A percentile compares a stretch with the other conserved stretches of the same genome.
Evolutionary conservation across 2,113 vertebrate genomes (phyloP).

Genomic region (Pipa parva): DNA sequence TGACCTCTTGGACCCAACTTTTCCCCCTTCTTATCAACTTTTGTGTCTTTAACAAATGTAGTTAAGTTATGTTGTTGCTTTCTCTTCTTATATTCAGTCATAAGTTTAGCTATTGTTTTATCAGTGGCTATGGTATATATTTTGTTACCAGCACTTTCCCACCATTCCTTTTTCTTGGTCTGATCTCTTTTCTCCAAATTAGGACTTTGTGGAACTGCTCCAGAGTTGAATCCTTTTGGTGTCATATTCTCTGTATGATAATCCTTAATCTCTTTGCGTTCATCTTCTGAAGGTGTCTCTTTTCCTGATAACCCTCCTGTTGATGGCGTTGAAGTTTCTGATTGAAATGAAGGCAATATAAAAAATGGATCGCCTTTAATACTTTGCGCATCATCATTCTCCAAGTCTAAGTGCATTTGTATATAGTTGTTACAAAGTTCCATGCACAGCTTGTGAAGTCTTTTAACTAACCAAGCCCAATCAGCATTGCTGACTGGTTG

Average conservation of each 20-base stretch:
- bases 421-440: slow-evolving; percentile 93
- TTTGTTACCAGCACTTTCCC: slow-evolving; percentile 91
- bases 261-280: slow-evolving; percentile 62
- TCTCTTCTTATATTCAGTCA: slow-evolving; percentile 91
- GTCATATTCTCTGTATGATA: slow-evolving; percentile 58
- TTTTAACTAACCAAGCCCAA: slow-evolving; percentile 90
- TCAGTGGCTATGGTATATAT: slow-evolving; percentile 92
- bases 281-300: slow-evolving; percentile 84
- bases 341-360: slow-evolving; percentile 84
- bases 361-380: slow-evolving; percentile 72
- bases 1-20: slow-evolving; percentile 58
- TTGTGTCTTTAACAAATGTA: slow-evolving; percentile 77
- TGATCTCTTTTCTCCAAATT: slow-evolving; percentile 63
- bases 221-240: slow-evolving; percentile 57
- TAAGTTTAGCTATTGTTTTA: slow-evolving; percentile 85
- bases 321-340: slow-evolving; percentile 82
- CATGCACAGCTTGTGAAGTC: slow-evolving; percentile 89
- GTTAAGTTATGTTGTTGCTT: slow-evolving; percentile 81
- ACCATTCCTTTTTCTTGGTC: slow-evolving; percentile 86
- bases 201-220: slow-evolving; percentile 63
- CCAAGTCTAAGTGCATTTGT: slow-evolving; percentile 92
- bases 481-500: slow-evolving; percentile 81
- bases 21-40: slow-evolving; percentile 68
- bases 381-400: slow-evolving; percentile 73
- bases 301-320: slow-evolving; percentile 74